Conservation (phyloP, 2,888 invertebrate genomes). For the Callyntrura sp. region DNA sequence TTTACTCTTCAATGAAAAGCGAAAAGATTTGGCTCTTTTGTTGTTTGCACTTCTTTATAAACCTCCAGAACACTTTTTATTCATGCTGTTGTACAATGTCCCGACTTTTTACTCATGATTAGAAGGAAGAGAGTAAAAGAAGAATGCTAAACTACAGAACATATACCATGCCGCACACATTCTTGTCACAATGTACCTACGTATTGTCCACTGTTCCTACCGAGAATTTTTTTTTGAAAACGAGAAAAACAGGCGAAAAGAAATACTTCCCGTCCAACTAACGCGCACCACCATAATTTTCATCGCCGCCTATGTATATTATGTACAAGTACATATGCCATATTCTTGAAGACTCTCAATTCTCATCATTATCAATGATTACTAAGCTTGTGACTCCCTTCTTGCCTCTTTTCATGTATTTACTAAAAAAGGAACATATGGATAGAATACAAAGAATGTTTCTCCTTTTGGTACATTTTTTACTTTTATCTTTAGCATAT, state of each 20-base stretch:
- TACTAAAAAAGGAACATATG: too few species aligned
- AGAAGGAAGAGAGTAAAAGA: neutral
- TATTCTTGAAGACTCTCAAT: neutral
- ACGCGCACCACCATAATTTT: conserved; percentile 18
- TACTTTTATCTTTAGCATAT: conserved; percentile 29
- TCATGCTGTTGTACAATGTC: neutral
- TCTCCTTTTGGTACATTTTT: neutral
- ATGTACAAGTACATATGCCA: too few species aligned
- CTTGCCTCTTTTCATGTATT: conserved; percentile 13
- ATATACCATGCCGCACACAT: too few species aligned
- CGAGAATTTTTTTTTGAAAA: neutral
- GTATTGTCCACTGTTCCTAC: conserved; percentile 21
- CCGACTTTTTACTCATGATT: neutral
- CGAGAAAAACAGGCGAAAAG: neutral
- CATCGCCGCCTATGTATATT: conserved; percentile 4
- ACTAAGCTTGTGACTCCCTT: neutral
- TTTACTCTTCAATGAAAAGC: neutral
- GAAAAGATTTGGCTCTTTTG: conserved; percentile 29
- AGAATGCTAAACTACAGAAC: neutral
- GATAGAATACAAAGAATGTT: neutral
- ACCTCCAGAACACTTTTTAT: neutral
- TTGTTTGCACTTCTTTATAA: neutral
- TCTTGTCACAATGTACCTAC: neutral
- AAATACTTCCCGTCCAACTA: neutral
- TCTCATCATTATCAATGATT: conserved; percentile 65